Conservation (phyloP, 53 echinoderm and acorn worm species). For the Holothuria leucospilota region DNA sequence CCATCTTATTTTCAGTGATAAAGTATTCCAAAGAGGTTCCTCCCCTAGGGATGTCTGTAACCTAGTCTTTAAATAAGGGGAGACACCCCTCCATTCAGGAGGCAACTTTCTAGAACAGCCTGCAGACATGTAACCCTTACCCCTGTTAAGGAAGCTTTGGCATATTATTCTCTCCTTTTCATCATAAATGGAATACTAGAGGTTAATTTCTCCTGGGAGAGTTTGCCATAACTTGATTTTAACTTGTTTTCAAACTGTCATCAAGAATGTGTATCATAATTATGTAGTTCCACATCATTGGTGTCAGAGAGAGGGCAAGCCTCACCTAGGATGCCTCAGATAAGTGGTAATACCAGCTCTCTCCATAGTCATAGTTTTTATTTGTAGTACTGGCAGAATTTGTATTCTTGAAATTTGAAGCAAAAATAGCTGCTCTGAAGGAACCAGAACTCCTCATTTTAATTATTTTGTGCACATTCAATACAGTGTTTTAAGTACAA, state of each 20-base stretch:
- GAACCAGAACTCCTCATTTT: too few relatives aligned
- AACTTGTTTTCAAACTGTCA: constrained; percentile 30
- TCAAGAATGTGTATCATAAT: not conserved
- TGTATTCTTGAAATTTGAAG: too few relatives aligned
- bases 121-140: constrained; percentile 25
- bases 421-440: too few relatives aligned
- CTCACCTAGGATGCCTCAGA: too few relatives aligned
- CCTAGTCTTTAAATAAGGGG: not conserved
- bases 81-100: constrained; percentile 28
- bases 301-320: too few relatives aligned
- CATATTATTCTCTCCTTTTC: constrained; percentile 6
- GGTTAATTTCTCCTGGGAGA: constrained; percentile 24
- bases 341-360: too few relatives aligned
- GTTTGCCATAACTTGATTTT: constrained; percentile 33
- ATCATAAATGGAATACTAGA: not conserved
- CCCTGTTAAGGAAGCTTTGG: not conserved
- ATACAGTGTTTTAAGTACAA: too few relatives aligned
- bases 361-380: too few relatives aligned
- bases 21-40: not conserved
- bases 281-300: too few relatives aligned
- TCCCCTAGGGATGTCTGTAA: constrained; percentile 1
- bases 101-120: constrained; percentile 42
- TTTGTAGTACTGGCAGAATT: too few relatives aligned
- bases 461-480: too few relatives aligned
- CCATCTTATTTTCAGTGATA: not conserved